Conservation (phyloP, 2,888 invertebrate species). For the Plemyria rubiginata region DNA sequence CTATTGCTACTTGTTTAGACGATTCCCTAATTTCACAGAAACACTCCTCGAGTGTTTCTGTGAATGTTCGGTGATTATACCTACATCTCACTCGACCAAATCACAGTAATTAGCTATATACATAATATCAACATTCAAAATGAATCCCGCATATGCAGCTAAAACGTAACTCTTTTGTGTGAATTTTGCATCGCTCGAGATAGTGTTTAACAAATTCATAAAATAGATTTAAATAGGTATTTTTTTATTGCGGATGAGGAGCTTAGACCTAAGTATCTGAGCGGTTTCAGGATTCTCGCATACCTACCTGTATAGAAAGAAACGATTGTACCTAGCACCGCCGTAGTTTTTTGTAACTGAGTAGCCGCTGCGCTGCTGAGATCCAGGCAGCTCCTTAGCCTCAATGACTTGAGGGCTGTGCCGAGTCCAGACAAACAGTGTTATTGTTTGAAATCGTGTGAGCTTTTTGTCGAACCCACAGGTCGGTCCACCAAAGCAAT, state of each 20-base stretch:
- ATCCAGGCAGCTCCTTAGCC: no score
- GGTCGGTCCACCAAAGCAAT: conserved; percentile 12
- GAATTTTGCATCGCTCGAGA: conserved; percentile 6
- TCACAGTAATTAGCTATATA: neutral
- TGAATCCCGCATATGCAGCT: conserved; percentile 1
- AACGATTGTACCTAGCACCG: no score
- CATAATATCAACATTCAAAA: neutral
- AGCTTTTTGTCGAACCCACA: neutral
- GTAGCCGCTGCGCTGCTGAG: no score
- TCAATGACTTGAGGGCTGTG: no score
- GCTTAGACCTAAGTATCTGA: conserved; percentile 3
- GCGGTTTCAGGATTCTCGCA: no score
- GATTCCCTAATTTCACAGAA: no score
- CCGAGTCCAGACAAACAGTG: no score
- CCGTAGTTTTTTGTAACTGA: no score
- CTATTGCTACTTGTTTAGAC: neutral
- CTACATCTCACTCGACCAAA: conserved; percentile 3
- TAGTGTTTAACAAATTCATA: conserved; percentile 5
- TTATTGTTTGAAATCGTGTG: no score
- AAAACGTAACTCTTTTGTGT: conserved; percentile 8
- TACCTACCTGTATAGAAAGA: no score
- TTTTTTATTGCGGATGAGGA: conserved; percentile 4
- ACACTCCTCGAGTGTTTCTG: neutral
- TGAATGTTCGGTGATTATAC: neutral
- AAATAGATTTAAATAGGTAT: neutral